Evolutionary conservation across 1,140 invertebrate genomes (phyloP), one percentile per base, ranked within the genome.

Genomic region (Drosophila pachea): DNA sequence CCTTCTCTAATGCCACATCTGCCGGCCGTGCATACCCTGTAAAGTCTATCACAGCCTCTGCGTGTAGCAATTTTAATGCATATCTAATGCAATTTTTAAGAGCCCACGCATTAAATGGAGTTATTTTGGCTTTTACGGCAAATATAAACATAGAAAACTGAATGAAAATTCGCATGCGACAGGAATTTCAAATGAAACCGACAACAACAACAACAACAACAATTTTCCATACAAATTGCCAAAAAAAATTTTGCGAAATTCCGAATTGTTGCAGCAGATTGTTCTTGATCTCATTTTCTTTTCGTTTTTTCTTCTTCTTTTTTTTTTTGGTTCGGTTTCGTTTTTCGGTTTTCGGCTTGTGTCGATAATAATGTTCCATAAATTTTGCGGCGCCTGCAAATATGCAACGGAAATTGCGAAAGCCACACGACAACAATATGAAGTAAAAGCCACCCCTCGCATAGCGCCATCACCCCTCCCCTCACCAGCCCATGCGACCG

Each of bases 1-100:
- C 22, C 3, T 3, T 22, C 22, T 3, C 22, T 22, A 22, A n/a
- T n/a, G n/a, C 3, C 22, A 22, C 22, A 22, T 22, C 22, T 22
- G 22, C 22, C 22, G 22, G 22, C 22, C 22, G 22, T 22, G 1
- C 22, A 22, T 22, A 22, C 22, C 22, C 22, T 3, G 22, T 3
- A 22, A 3, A 22, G 22, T 22, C 22, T 22, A 48, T 45, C 29
- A 52, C 47, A 62, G 81, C 40, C 61, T 53, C 54, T 74, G 71
- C 59, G 71, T 22, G 16, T 53, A 50, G 22, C 53, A 64, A 67
- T 64, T 79, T 84, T 79, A 84, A 84, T 84, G 69, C 79, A 84
- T 84, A 86, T 70, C 86, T 79, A 86, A 84, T 84, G 79, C 79
- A 83, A 83, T 83, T 78, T 82, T 83, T 83, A 83, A 65, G 74